phyloP scores from a whole-genome alignment of 2,888 invertebrate genomes.

The Cybosia mesomella region DNA sequence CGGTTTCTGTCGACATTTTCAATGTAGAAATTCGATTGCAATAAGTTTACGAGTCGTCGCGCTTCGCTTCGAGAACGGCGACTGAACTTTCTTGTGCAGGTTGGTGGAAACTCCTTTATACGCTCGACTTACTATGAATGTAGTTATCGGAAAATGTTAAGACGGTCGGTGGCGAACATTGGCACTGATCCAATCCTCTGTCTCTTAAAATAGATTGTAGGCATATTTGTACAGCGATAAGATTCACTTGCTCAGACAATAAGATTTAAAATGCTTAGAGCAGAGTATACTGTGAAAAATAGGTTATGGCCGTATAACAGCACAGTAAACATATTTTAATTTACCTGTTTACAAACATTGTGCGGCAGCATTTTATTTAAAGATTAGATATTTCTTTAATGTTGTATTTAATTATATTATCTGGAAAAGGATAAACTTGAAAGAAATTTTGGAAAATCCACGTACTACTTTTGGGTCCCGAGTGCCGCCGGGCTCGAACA shows the following conservation, averaged over 20 bases:
- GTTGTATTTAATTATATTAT: no score
- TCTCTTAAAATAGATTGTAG: constrained; percentile 54
- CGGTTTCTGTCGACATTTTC: constrained; percentile 49
- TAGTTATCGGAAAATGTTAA: constrained; percentile 73
- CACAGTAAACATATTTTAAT: background rate
- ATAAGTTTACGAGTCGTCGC: constrained; percentile 73
- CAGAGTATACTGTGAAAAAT: background rate
- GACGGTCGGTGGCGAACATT: constrained; percentile 73
- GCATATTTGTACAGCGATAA: constrained; percentile 44
- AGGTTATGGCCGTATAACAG: background rate
- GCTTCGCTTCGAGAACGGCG: constrained; percentile 55
- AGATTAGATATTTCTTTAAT: no score
- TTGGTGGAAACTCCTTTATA: constrained; percentile 70
- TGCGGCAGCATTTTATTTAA: background rate
- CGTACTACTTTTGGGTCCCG: no score
- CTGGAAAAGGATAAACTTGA: no score
- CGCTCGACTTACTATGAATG: constrained; percentile 69
- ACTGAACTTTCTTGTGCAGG: constrained; percentile 62
- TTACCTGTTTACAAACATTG: background rate
- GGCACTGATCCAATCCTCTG: constrained; percentile 69
- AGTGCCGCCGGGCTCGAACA: background rate
- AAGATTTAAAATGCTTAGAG: constrained; percentile 47
- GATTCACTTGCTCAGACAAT: constrained; percentile 41
- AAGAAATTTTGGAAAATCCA: no score
- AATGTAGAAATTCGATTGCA: constrained; percentile 70